Evolutionary conservation across 2,113 vertebrate genomes (phyloP), one percentile per base, ranked within the genome.

Genomic region (Ceyx cyanopectus): DNA sequence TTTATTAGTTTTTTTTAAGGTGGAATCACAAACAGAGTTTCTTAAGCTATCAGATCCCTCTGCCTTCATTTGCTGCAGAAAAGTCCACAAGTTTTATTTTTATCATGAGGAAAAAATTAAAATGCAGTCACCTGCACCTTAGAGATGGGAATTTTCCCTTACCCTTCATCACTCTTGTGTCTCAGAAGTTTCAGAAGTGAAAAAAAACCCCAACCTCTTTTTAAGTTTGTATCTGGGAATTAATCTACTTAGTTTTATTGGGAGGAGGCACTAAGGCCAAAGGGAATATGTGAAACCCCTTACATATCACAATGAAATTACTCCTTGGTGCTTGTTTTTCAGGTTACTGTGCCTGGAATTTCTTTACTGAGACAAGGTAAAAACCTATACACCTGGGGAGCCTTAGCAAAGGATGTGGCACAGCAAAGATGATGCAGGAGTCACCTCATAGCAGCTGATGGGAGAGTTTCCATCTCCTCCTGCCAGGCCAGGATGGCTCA

Each of bases 401-500:
- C 62, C 58, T 34, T 29, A 73, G 74, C 43, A 40, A 40, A 89
- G 62, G 62, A 34, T 62, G 14, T 56, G 81, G 84, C 37, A 72
- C 68, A 82, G 46, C 62, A 93, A 69, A 89, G 77, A 10, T 24
- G 26, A 12, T 10, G 0, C 0, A 3, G 63, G 66, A 50, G 40
- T 43, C 2, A 3, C 50, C 58, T 67, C 2, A 0, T 23, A 20
- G 21, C 53, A 68, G 37, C 40, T 0, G 0, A 21, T n/a, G 27
- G 24, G 46, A 57, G 29, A 37, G 22, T 23, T 87, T 56, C 58
- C 48, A 2, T 9, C 46, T 29, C 50, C 20, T 73, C 50, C 62
- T 1, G 19, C 5, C 14, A 18, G 61, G 56, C 21, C 23, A 67
- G 61, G 57, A 2, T 46, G n/a, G 23, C 11, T 89, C 13, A 41